A percentile compares a stretch with the other conserved stretches of the same genome.
Conservation (phyloP, 1,140 invertebrate genomes). For the Drosophila ercepeae region DNA sequence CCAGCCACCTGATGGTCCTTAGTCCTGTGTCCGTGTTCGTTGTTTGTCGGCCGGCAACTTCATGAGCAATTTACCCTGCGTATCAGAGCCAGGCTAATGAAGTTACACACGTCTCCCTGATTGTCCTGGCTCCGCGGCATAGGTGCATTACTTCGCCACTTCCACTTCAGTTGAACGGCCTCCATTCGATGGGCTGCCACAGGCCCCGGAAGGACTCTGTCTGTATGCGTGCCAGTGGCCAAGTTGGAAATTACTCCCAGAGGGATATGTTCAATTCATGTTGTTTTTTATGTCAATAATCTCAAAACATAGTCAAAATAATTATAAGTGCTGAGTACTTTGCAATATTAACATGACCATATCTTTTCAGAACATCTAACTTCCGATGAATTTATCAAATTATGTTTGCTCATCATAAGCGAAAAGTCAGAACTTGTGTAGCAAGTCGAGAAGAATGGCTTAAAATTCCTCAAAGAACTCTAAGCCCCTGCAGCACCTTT, state of each 20-base stretch:
- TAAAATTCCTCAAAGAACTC: no score
- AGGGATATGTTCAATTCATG: background rate
- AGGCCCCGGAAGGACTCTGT: background rate
- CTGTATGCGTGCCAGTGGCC: slow-evolving; percentile 4
- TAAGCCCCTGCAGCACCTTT: background rate
- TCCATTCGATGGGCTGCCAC: slow-evolving; percentile 9
- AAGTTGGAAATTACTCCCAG: background rate
- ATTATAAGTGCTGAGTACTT: background rate
- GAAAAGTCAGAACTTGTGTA: no score
- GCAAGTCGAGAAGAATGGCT: no score
- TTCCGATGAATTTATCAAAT: no score
- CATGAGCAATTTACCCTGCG: slow-evolving; percentile 44
- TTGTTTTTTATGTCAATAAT: background rate
- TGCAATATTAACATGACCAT: background rate
- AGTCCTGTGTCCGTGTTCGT: slow-evolving; percentile 1
- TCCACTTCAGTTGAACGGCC: slow-evolving; percentile 70
- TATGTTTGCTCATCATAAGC: no score
- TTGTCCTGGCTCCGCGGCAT: background rate
- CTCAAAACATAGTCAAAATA: background rate
- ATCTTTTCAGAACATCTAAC: no score
- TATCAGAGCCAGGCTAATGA: slow-evolving; percentile 50
- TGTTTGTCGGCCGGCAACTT: slow-evolving; percentile 32
- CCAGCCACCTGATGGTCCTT: background rate
- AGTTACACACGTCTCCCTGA: slow-evolving; percentile 37
- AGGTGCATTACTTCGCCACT: slow-evolving; percentile 23